Conservation (phyloP, 1,140 invertebrate species). For the Drosophila athabasca region DNA sequence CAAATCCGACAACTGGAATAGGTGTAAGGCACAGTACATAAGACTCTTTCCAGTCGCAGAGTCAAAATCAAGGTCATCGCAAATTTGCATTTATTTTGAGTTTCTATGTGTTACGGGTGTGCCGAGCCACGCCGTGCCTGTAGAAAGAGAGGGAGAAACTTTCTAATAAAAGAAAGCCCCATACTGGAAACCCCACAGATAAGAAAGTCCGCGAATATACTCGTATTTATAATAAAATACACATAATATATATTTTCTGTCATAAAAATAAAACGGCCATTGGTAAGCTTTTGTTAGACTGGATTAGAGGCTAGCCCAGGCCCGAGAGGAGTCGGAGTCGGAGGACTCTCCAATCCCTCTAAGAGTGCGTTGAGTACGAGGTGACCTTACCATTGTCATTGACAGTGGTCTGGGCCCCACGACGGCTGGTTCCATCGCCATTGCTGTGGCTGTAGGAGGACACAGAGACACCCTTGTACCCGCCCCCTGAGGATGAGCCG, state of each 20-base stretch:
- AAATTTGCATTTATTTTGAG: slow-evolving; percentile 34
- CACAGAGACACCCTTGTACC: slow-evolving; percentile 86
- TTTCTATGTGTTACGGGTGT: not conserved
- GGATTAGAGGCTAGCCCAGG: not conserved
- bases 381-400: slow-evolving; percentile 90
- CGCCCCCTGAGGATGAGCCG: slow-evolving; percentile 81
- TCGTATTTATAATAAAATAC: slow-evolving; percentile 39
- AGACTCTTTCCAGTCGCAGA: not conserved
- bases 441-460: slow-evolving; percentile 86
- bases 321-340: not conserved
- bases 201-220: slow-evolving; percentile 34
- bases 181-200: slow-evolving; percentile 26
- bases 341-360: slow-evolving; percentile 11
- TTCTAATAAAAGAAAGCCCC: slow-evolving; percentile 67
- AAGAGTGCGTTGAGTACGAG: slow-evolving; percentile 85
- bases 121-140: no score
- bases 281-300: slow-evolving; percentile 2
- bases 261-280: slow-evolving; percentile 40
- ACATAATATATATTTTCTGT: slow-evolving; percentile 37
- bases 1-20: slow-evolving; percentile 6
- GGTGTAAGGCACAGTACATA: not conserved
- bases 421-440: slow-evolving; percentile 85
- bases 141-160: slow-evolving; percentile 34
- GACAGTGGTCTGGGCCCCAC: slow-evolving; percentile 87
- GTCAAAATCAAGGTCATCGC: slow-evolving; percentile 62